Evolutionary conservation across 2,888 invertebrate genomes (phyloP), one percentile per base, ranked within the genome.

Genomic region (Lepidochitona cinerea): DNA sequence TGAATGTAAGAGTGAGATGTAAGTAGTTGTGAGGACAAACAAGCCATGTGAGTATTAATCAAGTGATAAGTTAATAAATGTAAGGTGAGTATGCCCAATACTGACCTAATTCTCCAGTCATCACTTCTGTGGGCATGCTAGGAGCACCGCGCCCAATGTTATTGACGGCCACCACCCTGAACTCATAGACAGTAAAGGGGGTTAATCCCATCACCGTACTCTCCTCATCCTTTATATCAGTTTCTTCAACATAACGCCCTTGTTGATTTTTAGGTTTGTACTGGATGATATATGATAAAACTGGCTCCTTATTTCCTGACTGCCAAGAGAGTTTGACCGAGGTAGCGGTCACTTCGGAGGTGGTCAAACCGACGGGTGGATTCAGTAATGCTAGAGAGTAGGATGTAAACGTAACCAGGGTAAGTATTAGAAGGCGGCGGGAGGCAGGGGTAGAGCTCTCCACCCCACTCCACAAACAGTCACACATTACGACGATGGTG

Each of bases 281-380:
- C 91, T 97, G 97, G 86, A 99, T 96, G 82, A 97, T 96, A 92
- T 97, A 99, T 91, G 97, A 97, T 87, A 95, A 95, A n/a, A 97
- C 93, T 37, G 88, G 89, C 86, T 97, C 97, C 36, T 86, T 85
- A 29, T 86, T 87, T 7, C 84, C 81, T 0, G 95, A 94, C 66
- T 89, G 89, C 99, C 99, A 99, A 18, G 95, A 94, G 74, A 99
- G 92, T 71, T 96, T 94, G 33, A 99, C 97, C 1, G 97, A 96
- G 29, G 96, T 96, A 7, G 98, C 96, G 3, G 97, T 97, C 83
- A 98, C 95, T 90, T 98, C 98, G 1, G 97, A 96, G 36, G 97
- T 95, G 85, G 95, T 93, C 59, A 99, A 95, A 90, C 96, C 96
- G 32, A 95, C 94, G 33, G 98, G 98, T 14, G 97, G 94, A 72